phyloP scores from a whole-genome alignment of 2,888 invertebrate species.

The Heliconius ismenius region DNA sequence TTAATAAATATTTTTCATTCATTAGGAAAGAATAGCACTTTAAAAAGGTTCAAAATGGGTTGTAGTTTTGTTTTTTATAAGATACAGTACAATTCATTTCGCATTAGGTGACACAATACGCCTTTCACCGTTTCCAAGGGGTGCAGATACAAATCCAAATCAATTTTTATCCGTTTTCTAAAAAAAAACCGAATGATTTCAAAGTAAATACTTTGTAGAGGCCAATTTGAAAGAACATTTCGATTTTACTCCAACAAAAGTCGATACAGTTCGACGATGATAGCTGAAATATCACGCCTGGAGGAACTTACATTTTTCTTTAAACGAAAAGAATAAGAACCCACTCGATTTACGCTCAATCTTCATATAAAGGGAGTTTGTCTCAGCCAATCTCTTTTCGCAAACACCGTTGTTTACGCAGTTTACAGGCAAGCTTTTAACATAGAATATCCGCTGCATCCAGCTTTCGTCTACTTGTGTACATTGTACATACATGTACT shows the following conservation, averaged over 20 bases:
- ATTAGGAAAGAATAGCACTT: no score
- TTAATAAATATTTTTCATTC: no score
- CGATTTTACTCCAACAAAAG: constrained; percentile 2
- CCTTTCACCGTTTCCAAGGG: no score
- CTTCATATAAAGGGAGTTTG: constrained; percentile 38
- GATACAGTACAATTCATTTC: no score
- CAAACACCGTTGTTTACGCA: constrained; percentile 45
- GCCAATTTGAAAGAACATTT: neutral
- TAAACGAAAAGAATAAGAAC: constrained; percentile 25
- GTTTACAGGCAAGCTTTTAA: constrained; percentile 43
- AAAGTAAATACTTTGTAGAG: neutral
- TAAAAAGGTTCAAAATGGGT: no score
- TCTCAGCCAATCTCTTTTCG: constrained; percentile 44
- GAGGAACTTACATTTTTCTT: constrained; percentile 14
- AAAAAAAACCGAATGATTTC: no score
- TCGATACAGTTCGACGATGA: constrained; percentile 8
- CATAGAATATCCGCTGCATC: constrained; percentile 44
- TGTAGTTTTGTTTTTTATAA: no score
- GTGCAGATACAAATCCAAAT: no score
- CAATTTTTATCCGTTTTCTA: no score
- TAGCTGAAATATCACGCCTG: constrained; percentile 14
- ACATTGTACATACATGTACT: neutral
- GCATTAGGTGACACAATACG: no score
- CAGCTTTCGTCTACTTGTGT: constrained; percentile 7
- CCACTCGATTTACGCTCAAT: constrained; percentile 36